Percentiles rank a stretch among this genome's conserved stretches.
These are phyloP conservation scores for Medauroidea extradentata DNA, from an alignment of 1,140 invertebrate genomes.

Conservation along the genomic window DNA sequence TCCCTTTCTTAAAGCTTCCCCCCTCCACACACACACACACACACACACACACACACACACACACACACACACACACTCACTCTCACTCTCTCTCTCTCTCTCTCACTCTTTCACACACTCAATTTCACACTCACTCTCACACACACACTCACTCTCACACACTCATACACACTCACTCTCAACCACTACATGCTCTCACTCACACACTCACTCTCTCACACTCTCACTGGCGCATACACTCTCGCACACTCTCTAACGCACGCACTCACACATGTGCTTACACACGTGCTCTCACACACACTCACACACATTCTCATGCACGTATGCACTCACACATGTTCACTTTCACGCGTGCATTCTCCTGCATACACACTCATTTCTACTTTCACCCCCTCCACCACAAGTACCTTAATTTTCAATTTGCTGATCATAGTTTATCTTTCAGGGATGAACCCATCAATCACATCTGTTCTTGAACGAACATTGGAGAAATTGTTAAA, in stretches of 20 bases:
- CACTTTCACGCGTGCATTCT: not conserved
- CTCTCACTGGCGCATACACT: not conserved
- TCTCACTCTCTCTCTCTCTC: too few relatives aligned
- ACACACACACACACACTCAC: too few relatives aligned
- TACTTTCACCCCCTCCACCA: not conserved
- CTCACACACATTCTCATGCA: not conserved
- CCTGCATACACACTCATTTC: not conserved
- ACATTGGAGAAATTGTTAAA: too few relatives aligned
- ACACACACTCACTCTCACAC: not conserved
- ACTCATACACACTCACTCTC: not conserved
- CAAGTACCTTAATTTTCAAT: too few relatives aligned
- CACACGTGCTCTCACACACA: not conserved
- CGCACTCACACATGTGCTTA: not conserved
- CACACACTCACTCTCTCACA: not conserved
- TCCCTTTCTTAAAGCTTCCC: too few relatives aligned
- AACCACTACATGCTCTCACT: not conserved
- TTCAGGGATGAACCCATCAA: too few relatives aligned
- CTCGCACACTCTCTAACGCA: not conserved
- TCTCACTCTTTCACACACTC: too few relatives aligned
- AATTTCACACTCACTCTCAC: not conserved
- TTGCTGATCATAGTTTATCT: too few relatives aligned
- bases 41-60: too few relatives aligned
- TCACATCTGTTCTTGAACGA: too few relatives aligned
- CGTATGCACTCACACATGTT: not conserved
- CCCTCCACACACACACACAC: too few relatives aligned